Evolutionary conservation across 2,113 vertebrate genomes (phyloP), one percentile per base, ranked within the genome.

Genomic region (Electrona antarctica): DNA sequence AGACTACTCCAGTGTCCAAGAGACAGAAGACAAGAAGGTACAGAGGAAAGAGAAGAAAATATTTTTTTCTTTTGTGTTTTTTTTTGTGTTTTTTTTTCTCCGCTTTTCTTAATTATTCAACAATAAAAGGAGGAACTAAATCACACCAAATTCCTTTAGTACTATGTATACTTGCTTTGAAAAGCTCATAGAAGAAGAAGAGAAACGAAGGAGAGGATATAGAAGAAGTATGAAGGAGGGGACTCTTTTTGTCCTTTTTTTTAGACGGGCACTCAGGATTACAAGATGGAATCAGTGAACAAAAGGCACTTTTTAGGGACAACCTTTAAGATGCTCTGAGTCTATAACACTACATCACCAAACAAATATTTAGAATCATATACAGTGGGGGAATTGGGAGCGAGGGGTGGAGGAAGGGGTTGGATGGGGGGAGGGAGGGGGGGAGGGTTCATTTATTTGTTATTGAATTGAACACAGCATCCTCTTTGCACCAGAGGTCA

Each of bases 101-200:
- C 60, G 59, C 65, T 90, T 91, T 91, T 89, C 87, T 89, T 87
- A 88, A 90, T 91, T 91, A 90, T 92, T 91, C 88, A 92, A 92
- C 91, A 90, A 93, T 92, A 92, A 93, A 92, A 93, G 93, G 90
- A 94, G 84, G 83, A 93, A 93, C 92, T 92, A 93, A 94, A 93
- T 94, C 93, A 94, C 94, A 95, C 92, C 92, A 90, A 92, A 93
- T 91, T 93, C 91, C 92, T 93, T 94, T 94, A 94, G 92, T 94
- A 94, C 93, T 93, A 95, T 92, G 91, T 94, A 94, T 94, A 95
- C 91, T 41, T 92, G 91, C 92, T 93, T 93, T 91, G 90, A 93
- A 93, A 93, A 93, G 91, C 92, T 90, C 63, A 69, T 80, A 68
- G 85, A 90, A 93, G 90, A 88, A 90, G 87, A 88, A 91, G 81